phyloP scores from a whole-genome alignment of 2,888 invertebrate genomes.

The Lepetodrilus schrolli region DNA sequence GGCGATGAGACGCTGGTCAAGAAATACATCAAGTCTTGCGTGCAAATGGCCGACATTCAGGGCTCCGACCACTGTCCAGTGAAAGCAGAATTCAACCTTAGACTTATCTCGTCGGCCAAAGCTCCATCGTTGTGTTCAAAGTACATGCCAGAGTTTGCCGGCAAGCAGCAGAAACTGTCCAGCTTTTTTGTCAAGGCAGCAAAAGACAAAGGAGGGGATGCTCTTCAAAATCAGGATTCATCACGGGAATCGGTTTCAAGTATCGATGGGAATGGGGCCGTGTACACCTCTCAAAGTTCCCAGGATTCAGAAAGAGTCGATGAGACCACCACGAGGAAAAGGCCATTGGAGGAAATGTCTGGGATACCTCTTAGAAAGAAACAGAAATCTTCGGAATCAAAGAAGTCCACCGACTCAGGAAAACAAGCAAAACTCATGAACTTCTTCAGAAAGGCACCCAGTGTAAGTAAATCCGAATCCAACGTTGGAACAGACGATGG shows the following conservation, averaged over 20 bases:
- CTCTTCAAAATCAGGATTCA: background rate
- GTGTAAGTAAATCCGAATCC: background rate
- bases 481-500: background rate
- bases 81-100: conserved; percentile 61
- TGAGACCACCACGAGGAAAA: conserved; percentile 9
- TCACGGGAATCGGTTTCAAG: background rate
- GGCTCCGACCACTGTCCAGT: conserved; percentile 79
- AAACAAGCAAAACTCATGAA: conserved; percentile 50
- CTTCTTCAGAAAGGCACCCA: conserved; percentile 44
- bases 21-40: conserved; percentile 60
- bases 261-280: background rate
- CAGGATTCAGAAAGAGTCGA: background rate
- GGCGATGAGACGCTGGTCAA: conserved; percentile 63
- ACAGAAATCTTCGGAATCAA: conserved; percentile 39
- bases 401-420: conserved; percentile 19
- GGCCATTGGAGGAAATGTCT: background rate
- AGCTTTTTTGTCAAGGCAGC: conserved; percentile 52
- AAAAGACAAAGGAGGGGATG: background rate
- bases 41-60: conserved; percentile 65
- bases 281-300: background rate
- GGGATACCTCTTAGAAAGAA: conserved; percentile 36
- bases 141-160: conserved; percentile 76
- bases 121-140: conserved; percentile 76
- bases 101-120: conserved; percentile 57
- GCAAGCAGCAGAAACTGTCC: conserved; percentile 72